These are phyloP conservation scores for Ceratosolen solmsi DNA, from an alignment of 1,140 invertebrate species.

Conservation along the genomic window DNA sequence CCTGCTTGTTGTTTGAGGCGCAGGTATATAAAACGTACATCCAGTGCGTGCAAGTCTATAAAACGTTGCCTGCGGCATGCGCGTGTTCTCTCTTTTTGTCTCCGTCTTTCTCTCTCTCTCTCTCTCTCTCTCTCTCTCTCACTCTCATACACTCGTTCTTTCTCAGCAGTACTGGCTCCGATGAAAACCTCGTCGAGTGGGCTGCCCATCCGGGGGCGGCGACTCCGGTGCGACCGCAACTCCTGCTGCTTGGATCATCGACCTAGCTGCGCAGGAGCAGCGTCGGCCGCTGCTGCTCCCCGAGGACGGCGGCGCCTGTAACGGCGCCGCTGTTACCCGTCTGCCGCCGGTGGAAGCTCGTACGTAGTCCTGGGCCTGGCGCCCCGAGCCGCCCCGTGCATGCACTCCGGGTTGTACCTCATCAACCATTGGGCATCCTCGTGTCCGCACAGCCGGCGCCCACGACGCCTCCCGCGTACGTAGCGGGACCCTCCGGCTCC, in stretches of 20 bases:
- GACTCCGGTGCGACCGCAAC: slow-evolving; percentile 29
- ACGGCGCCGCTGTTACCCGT: slow-evolving; percentile 18
- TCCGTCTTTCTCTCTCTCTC: neutral
- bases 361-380: slow-evolving; percentile 59
- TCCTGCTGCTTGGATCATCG: slow-evolving; percentile 23
- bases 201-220: slow-evolving; percentile 34
- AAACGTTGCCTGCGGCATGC: neutral
- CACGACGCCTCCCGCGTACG: neutral
- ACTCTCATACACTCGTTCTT: neutral
- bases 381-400: slow-evolving; percentile 69
- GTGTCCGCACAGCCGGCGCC: slow-evolving; percentile 53
- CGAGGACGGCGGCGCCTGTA: neutral
- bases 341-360: slow-evolving; percentile 32
- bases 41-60: neutral
- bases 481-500: neutral
- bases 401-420: slow-evolving; percentile 57
- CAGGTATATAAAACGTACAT: neutral
- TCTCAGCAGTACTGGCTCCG: neutral
- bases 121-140: neutral
- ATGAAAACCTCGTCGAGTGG: neutral
- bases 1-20: neutral
- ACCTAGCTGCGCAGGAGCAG: slow-evolving; percentile 3
- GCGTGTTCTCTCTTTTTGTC: neutral
- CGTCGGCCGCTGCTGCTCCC: slow-evolving; percentile 22
- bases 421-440: slow-evolving; percentile 72